Evolutionary conservation across 2,113 vertebrate genomes (phyloP).

Genomic region (Hyperoodon ampullatus): DNA sequence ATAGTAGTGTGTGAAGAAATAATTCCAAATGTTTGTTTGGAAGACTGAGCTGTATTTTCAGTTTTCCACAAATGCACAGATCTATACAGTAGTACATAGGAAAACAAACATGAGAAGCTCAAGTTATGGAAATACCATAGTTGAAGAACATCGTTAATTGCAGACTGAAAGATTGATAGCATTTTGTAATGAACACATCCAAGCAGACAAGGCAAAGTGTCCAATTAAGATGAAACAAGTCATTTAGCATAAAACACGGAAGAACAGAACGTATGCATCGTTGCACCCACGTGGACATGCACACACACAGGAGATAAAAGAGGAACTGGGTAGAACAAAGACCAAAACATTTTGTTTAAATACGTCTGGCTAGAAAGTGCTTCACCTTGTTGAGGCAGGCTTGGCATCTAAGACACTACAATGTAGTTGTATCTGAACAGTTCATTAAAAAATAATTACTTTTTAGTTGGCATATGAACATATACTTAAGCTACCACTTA

Average conservation of each 20-base stretch:
- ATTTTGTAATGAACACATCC: background rate
- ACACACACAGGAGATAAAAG: background rate
- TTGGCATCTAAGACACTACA: background rate
- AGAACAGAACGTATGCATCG: accelerated
- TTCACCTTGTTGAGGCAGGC: background rate
- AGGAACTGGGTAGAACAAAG: background rate
- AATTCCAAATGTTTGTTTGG: background rate
- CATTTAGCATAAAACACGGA: background rate
- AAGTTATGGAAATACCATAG: background rate
- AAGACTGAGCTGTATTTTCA: background rate
- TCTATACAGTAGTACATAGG: background rate
- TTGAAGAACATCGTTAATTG: background rate
- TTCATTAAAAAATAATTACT: background rate
- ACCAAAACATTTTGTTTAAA: background rate
- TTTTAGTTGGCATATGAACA: background rate
- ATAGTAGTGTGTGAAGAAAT: background rate
- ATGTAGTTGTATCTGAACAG: background rate
- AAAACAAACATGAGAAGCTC: background rate
- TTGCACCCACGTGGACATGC: too few species aligned
- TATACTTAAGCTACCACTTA: background rate
- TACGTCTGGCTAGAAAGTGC: background rate
- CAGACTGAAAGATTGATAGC: background rate
- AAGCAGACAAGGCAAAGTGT: too few species aligned
- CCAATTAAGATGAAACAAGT: accelerated
- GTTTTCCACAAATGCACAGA: background rate